These are phyloP conservation scores for Artibeus jamaicensis DNA, from an alignment of 2,797 vertebrate species.

Conservation along the genomic window DNA sequence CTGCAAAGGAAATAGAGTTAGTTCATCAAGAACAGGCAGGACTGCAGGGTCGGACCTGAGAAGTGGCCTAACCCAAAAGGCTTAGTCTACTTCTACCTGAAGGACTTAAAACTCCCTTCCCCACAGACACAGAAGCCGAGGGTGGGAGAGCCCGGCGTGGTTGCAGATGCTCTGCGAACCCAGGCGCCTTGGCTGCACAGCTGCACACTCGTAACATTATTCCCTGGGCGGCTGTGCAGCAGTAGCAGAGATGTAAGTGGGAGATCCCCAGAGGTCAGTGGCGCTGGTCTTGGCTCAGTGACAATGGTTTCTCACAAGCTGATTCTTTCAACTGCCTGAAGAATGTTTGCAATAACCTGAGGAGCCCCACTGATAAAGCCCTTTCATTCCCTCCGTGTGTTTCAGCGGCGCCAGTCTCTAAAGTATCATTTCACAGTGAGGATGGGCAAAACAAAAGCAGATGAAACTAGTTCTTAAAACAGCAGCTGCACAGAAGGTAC, in stretches of 20 bases:
- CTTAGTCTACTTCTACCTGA: background rate
- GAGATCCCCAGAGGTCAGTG: background rate
- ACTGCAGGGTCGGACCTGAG: background rate
- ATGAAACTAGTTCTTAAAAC: background rate
- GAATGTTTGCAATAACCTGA: background rate
- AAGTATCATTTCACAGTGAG: background rate
- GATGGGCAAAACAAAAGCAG: background rate
- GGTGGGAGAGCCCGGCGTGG: fast-evolving
- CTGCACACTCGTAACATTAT: fast-evolving
- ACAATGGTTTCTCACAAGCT: background rate
- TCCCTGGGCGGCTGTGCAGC: background rate
- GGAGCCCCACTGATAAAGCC: slow-evolving; percentile 35
- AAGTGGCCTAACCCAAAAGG: background rate
- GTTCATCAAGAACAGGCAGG: background rate
- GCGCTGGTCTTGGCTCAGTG: background rate
- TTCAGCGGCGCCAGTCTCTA: background rate
- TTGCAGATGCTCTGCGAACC: background rate
- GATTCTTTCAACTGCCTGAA: background rate
- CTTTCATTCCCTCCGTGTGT: background rate
- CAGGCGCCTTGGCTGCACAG: background rate
- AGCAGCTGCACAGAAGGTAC: background rate
- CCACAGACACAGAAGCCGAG: background rate
- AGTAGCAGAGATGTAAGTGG: background rate
- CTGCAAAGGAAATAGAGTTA: background rate
- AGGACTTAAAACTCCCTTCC: background rate